These are phyloP conservation scores for Penaeus vannamei DNA, from an alignment of 1,140 invertebrate species.

Conservation along the genomic window DNA sequence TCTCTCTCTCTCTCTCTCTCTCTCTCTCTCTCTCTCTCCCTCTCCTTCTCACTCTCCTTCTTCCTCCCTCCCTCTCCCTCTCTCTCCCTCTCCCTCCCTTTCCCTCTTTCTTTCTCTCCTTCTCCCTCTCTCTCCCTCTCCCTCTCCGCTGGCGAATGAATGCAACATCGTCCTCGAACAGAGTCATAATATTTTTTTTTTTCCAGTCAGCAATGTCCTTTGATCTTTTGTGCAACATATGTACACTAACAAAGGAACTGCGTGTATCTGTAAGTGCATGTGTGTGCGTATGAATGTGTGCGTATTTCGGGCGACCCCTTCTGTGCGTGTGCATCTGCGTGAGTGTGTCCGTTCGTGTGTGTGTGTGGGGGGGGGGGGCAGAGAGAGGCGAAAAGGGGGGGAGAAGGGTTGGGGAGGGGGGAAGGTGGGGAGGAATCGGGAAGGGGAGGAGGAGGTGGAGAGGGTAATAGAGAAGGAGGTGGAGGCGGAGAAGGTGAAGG, in stretches of 20 bases:
- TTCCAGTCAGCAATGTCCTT: too few species aligned
- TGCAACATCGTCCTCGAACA: too few species aligned
- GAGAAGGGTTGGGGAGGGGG: neutral
- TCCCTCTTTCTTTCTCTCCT: neutral
- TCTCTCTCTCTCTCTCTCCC: conserved; percentile 13
- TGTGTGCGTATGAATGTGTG: too few species aligned
- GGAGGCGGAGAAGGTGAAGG: neutral
- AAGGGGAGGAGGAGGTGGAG: neutral
- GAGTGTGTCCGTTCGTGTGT: too few species aligned
- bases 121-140: conserved; percentile 9
- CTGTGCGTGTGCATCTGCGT: too few species aligned
- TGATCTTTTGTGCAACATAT: too few species aligned
- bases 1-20: conserved; percentile 36
- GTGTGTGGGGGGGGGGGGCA: too few species aligned
- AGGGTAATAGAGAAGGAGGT: neutral
- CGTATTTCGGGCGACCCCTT: too few species aligned
- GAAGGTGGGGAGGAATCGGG: neutral
- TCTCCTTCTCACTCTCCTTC: conserved; percentile 5
- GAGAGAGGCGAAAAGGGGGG: neutral
- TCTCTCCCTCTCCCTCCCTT: neutral
- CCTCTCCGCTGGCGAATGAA: too few species aligned
- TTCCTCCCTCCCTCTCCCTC: neutral
- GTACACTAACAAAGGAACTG: too few species aligned
- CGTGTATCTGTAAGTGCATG: too few species aligned
- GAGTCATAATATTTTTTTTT: too few species aligned